phyloP scores from a whole-genome alignment of 2,113 vertebrate species.

The Tretioscincus oriximinensis region DNA sequence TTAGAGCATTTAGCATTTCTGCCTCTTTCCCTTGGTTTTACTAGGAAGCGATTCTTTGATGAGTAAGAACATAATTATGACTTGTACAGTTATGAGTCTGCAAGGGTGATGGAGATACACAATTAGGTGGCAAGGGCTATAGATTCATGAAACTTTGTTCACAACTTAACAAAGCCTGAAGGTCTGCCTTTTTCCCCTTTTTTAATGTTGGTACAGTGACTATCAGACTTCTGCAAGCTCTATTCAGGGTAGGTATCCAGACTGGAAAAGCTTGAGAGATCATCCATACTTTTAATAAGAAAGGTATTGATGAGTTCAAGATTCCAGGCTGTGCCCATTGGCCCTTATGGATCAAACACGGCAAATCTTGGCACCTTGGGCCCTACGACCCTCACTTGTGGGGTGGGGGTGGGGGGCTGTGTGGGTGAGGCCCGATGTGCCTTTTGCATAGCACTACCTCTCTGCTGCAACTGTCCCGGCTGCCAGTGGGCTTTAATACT shows the following conservation, averaged over 20 bases:
- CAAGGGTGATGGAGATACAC: not conserved
- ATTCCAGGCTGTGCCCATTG: too few relatives aligned
- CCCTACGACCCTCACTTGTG: too few relatives aligned
- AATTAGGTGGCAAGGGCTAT: not conserved
- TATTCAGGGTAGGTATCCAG: not conserved
- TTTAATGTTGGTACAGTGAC: not conserved
- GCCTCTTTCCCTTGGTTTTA: slow-evolving; percentile 34
- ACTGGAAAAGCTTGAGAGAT: not conserved
- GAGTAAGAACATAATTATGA: not conserved
- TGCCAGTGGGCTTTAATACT: too few relatives aligned
- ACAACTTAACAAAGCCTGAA: not conserved
- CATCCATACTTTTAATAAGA: too few relatives aligned
- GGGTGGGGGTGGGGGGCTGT: too few relatives aligned
- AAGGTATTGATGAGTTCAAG: too few relatives aligned
- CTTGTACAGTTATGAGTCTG: not conserved
- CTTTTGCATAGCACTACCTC: too few relatives aligned
- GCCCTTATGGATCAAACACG: too few relatives aligned
- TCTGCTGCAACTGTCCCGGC: too few relatives aligned
- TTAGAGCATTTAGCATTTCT: slow-evolving; percentile 28
- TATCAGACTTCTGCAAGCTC: not conserved
- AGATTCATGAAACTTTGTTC: not conserved
- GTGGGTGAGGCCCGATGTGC: too few relatives aligned
- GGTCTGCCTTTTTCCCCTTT: too few relatives aligned
- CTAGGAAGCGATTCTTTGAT: not conserved
- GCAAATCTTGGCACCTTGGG: too few relatives aligned